Evolutionary conservation across 2,888 invertebrate genomes (phyloP).

Genomic region (Xylocampa areola): DNA sequence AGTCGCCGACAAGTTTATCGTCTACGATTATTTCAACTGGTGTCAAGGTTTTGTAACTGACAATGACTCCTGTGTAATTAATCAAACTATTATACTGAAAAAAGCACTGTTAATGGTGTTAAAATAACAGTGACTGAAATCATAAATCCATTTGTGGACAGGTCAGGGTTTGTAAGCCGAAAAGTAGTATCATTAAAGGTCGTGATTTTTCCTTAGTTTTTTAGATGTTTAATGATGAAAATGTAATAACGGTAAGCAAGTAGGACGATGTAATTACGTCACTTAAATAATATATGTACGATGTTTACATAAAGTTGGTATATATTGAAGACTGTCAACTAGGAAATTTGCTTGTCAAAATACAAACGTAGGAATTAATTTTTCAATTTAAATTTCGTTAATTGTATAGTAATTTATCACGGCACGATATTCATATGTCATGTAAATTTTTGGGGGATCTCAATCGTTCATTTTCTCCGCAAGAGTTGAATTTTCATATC

Average conservation of each 20-base stretch:
- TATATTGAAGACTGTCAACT: too few relatives aligned
- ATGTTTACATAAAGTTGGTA: too few relatives aligned
- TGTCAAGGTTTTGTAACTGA: slow-evolving; percentile 66
- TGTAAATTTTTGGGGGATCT: too few relatives aligned
- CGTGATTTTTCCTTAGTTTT: slow-evolving; percentile 20
- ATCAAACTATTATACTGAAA: slow-evolving; percentile 45
- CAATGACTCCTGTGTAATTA: slow-evolving; percentile 58
- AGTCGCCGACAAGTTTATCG: slow-evolving; percentile 58
- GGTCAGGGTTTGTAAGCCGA: slow-evolving; percentile 51
- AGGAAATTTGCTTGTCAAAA: too few relatives aligned
- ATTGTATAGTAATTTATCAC: too few relatives aligned
- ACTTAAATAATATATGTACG: slow-evolving; percentile 8
- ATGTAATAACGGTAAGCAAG: not conserved
- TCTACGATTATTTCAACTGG: slow-evolving; percentile 53
- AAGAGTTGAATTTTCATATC: too few relatives aligned
- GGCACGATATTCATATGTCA: too few relatives aligned
- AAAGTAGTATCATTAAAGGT: slow-evolving; percentile 36
- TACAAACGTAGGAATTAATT: too few relatives aligned
- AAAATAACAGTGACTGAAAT: slow-evolving; percentile 48
- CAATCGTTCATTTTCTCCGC: too few relatives aligned
- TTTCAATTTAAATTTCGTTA: too few relatives aligned
- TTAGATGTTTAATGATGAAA: slow-evolving; percentile 44
- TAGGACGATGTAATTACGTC: slow-evolving; percentile 10
- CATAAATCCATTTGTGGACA: slow-evolving; percentile 55
- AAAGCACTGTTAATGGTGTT: slow-evolving; percentile 37